A percentile compares a stretch with the other conserved stretches of the same genome.
These are phyloP conservation scores for Epistrophella euchroma DNA, from an alignment of 2,888 invertebrate genomes.

Conservation along the genomic window DNA sequence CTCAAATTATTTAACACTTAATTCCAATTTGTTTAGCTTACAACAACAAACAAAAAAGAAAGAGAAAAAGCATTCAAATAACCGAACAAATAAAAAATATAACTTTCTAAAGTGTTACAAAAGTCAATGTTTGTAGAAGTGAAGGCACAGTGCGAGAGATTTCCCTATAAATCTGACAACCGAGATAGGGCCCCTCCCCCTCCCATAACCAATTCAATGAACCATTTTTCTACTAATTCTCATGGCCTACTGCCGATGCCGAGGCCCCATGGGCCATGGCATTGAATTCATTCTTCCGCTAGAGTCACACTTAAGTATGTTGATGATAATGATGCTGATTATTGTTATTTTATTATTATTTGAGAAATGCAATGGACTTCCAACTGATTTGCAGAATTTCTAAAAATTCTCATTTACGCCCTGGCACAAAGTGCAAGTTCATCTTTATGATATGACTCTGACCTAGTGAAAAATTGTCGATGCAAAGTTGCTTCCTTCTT, in stretches of 20 bases:
- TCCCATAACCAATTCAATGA: conserved; percentile 8
- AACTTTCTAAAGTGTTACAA: conserved; percentile 74
- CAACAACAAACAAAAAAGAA: conserved; percentile 29
- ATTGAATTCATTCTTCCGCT: conserved; percentile 66
- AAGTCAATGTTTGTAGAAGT: conserved; percentile 56
- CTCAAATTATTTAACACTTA: conserved; percentile 74
- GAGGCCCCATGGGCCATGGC: conserved; percentile 36
- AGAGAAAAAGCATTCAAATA: conserved; percentile 56
- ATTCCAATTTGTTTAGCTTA: conserved; percentile 42
- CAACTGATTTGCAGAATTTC: conserved; percentile 35
- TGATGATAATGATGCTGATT: conserved; percentile 15
- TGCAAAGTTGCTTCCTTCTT: conserved; percentile 38
- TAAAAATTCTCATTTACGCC: conserved; percentile 9
- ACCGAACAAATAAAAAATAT: conserved; percentile 44
- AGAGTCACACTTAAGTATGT: conserved; percentile 33
- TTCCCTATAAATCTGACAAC: conserved; percentile 45
- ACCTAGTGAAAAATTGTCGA: background rate
- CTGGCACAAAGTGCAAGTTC: conserved; percentile 58
- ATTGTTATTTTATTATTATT: background rate
- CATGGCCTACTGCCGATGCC: conserved; percentile 65
- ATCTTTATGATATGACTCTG: conserved; percentile 21
- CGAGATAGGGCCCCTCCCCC: conserved; percentile 29
- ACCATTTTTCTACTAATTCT: conserved; percentile 38
- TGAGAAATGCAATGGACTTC: background rate
- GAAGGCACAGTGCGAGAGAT: conserved; percentile 43